Evolutionary conservation across 2,113 vertebrate species (phyloP).

Genomic region (Aplodontia rufa): DNA sequence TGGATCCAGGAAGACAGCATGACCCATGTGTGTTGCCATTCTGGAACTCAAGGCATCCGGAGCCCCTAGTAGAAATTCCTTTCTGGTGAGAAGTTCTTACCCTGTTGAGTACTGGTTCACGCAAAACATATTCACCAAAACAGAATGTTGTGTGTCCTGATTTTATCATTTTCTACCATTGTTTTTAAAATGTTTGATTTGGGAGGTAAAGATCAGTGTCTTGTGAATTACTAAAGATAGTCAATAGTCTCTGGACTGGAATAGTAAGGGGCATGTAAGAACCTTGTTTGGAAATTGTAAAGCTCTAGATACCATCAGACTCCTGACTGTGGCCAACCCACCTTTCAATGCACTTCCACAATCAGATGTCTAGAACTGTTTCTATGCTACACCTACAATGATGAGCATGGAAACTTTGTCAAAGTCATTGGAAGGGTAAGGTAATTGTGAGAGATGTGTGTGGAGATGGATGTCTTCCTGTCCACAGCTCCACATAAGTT

Average conservation of each 20-base stretch:
- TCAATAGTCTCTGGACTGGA: neutral
- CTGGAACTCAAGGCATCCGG: neutral
- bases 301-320: neutral
- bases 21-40: neutral
- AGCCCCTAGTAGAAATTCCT: no score
- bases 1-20: neutral
- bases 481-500: neutral
- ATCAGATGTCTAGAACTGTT: no score
- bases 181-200: neutral
- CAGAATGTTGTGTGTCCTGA: no score
- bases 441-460: neutral
- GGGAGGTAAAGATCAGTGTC: neutral
- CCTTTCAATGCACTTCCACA: neutral
- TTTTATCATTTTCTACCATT: no score
- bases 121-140: neutral
- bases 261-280: neutral
- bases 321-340: neutral
- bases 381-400: neutral
- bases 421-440: neutral
- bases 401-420: neutral
- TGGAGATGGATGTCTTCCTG: neutral
- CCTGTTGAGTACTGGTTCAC: neutral
- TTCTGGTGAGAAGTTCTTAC: neutral
- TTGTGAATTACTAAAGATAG: neutral
- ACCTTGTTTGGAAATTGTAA: neutral